phyloP scores from a whole-genome alignment of 1,140 invertebrate species.

The Drosophila sproati region DNA sequence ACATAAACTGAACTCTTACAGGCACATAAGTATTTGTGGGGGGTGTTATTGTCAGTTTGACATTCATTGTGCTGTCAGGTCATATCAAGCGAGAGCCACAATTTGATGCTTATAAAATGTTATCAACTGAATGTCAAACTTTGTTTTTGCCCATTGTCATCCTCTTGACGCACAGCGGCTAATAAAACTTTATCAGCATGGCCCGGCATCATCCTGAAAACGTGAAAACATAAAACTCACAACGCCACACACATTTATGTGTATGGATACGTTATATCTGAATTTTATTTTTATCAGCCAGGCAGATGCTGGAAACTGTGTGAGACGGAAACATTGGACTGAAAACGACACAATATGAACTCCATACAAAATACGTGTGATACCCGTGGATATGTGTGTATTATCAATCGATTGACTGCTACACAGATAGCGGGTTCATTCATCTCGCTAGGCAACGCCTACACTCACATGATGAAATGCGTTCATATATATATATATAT shows the following conservation, averaged over 20 bases:
- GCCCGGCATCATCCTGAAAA: conserved; percentile 33
- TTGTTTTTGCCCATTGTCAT: conserved; percentile 39
- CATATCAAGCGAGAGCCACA: conserved; percentile 48
- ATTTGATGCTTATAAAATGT: conserved; percentile 69
- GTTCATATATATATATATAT: neutral
- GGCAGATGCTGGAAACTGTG: conserved; percentile 2
- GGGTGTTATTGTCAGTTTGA: conserved; percentile 8
- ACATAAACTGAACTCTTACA: neutral
- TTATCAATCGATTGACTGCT: conserved; percentile 45
- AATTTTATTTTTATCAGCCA: conserved; percentile 30
- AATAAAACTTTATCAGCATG: conserved; percentile 61
- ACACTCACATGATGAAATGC: neutral
- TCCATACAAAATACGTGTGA: conserved; percentile 10
- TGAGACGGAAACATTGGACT: conserved; percentile 4
- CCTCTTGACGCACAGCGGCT: conserved; percentile 19
- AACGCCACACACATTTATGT: neutral
- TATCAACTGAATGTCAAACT: conserved; percentile 73
- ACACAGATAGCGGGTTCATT: conserved; percentile 29
- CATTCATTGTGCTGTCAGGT: conserved; percentile 43
- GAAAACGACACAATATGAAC: conserved; percentile 10
- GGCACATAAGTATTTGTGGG: no score
- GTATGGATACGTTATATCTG: neutral
- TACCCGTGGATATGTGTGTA: neutral
- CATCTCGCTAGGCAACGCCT: conserved; percentile 31
- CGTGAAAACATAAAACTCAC: conserved; percentile 31